Evolutionary conservation across 1,140 invertebrate genomes (phyloP), one percentile per base, ranked within the genome.

Genomic region (Phenacoccus solenopsis): DNA sequence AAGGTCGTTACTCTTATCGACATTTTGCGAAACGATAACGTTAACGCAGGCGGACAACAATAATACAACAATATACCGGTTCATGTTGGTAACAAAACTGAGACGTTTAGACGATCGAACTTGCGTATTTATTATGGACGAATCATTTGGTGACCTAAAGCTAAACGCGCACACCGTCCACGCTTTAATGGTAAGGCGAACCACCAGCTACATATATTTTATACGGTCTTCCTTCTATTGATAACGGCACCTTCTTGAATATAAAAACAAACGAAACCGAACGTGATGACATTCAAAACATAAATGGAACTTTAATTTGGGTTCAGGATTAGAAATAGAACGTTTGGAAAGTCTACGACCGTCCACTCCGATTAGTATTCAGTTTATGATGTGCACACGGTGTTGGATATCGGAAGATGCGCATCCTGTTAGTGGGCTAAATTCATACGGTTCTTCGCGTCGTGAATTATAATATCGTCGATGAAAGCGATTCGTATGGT

Each of bases 251-350:
- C 56, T 9, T 20, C 56, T 16, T 64, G 59, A 64, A 64, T 64
- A 24, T 64, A 16, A 64, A 64, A 64, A 16, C 25, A 9, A 64
- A 64, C 59, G 59, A 64, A 64, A 64, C 22, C 22, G 59, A 64
- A 64, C 59, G 59, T 64, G 59, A 64, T 64, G 59, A 64, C 59
- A 64, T 64, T 64, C 59, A 24, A 24, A 64, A 64, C 10, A 22
- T 64, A 64, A 24, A 64, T 64, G 59, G 59, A 64, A 64, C 59
- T 16, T 20, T 64, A 20, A 64, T 64, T 64, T 25, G 59, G 12
- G 59, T 64, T 64, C 59, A 64, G 38, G 13, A 10, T 49, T 27
- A 16, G 22, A 64, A 64, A 24, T 9, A 22, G 25, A 64, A 64
- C 59, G 21, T 64, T 64, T 64, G 59, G 59, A 64, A 64, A 64